These are phyloP conservation scores for Onychostruthus taczanowskii DNA, from an alignment of 2,113 vertebrate genomes.

Conservation along the genomic window DNA sequence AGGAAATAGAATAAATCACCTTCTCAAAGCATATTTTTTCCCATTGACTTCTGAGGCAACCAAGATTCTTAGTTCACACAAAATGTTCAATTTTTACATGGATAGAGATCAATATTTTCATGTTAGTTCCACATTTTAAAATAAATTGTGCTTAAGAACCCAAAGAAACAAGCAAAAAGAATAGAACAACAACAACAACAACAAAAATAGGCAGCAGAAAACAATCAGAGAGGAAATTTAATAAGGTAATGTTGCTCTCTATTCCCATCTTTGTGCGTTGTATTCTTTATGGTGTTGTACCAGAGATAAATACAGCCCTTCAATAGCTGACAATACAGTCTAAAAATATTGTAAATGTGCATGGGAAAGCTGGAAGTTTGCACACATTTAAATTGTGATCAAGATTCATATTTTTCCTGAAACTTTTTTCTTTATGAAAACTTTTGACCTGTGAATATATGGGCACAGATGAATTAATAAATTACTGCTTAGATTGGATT, in stretches of 20 bases:
- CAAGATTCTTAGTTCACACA: background rate
- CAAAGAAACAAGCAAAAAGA: background rate
- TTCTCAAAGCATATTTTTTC: background rate
- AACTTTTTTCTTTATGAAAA: background rate
- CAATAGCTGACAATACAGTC: background rate
- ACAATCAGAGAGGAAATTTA: background rate
- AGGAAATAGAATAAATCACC: background rate
- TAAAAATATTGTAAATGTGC: background rate
- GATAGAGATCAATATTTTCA: background rate
- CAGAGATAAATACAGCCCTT: background rate
- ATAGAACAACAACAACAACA: background rate
- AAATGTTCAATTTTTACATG: background rate
- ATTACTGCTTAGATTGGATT: background rate
- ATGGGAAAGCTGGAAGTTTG: background rate
- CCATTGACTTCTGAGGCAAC: background rate
- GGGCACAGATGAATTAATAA: background rate
- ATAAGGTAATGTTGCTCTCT: fast-evolving
- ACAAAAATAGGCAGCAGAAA: background rate
- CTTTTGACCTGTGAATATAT: background rate
- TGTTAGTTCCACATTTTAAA: background rate
- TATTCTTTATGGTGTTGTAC: background rate
- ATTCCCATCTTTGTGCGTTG: fast-evolving
- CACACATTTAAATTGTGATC: background rate
- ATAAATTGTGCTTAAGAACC: background rate
- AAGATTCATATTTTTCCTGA: background rate